phyloP scores from a whole-genome alignment of 2,113 vertebrate genomes.

The Paramisgurnus dabryanus region DNA sequence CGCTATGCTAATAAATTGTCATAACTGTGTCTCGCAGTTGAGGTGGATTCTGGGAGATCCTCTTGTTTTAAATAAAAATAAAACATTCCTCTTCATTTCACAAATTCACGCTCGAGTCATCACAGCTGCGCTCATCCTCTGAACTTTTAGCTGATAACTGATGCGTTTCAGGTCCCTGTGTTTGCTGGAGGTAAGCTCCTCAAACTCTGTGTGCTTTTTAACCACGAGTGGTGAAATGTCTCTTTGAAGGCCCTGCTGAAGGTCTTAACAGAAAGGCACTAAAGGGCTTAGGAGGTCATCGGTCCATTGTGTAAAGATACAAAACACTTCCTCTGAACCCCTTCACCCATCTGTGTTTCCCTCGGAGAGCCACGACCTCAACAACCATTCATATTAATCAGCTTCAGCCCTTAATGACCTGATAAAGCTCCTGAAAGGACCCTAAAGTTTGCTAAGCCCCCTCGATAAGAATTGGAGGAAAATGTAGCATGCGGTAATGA shows the following conservation, averaged over 20 bases:
- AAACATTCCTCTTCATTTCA: not conserved
- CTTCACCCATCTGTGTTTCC: slow-evolving; percentile 73
- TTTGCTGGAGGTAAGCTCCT: slow-evolving; percentile 51
- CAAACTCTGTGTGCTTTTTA: slow-evolving; percentile 55
- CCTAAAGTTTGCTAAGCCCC: slow-evolving; percentile 71
- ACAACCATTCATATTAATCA: slow-evolving; percentile 79
- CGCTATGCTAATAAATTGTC: slow-evolving; percentile 36
- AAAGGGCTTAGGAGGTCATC: slow-evolving; percentile 80
- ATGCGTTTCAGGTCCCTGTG: slow-evolving; percentile 37
- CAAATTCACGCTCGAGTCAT: slow-evolving; percentile 33
- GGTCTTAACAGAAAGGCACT: slow-evolving; percentile 78
- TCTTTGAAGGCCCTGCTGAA: slow-evolving; percentile 76
- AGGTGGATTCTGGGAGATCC: not conserved
- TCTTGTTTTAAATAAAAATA: slow-evolving; percentile 14
- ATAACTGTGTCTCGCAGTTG: not conserved
- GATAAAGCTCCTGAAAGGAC: slow-evolving; percentile 69
- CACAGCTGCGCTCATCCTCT: slow-evolving; percentile 33
- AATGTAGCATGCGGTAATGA: slow-evolving; percentile 49
- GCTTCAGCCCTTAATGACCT: slow-evolving; percentile 73
- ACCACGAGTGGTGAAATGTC: slow-evolving; percentile 76
- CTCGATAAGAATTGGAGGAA: slow-evolving; percentile 46
- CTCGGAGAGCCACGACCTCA: slow-evolving; percentile 71
- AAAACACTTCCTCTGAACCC: slow-evolving; percentile 81
- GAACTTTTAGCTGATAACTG: slow-evolving; percentile 34
- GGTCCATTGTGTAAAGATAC: slow-evolving; percentile 77